Base-by-base conservation (phyloP, 2,797 vertebrate genomes). In the Astyanax mexicanus region DNA sequence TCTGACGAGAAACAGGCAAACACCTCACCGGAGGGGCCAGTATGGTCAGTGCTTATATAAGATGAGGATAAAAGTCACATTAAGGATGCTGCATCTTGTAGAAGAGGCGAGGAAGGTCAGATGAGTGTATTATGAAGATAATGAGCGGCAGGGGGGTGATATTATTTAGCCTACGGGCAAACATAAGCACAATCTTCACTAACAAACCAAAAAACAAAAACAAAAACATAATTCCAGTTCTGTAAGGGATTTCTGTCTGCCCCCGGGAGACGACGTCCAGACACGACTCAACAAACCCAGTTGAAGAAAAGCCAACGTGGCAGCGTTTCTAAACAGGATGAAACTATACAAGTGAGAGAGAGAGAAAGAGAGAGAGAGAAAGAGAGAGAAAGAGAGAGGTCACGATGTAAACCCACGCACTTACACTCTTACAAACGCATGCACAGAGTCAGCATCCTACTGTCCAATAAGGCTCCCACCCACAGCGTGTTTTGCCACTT, bases 1-100 rank as follows among this genome's bases (percentile, higher is more conserved):
- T 81, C 69, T 38, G 72, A 66, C 78, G 81, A 83, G 78, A 84
- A 83, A 80, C 79, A 70, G 45, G 54, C 77, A 75, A 85, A 81
- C 21, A 70, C 69, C 65, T 25, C 29, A 57, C 82, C 73, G 74
- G 72, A 44, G 69, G 49, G 77, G 47, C 19, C 60, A 70, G 75
- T 81, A 78, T 69, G 80, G 67, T 74, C 9, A 62, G 42, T 29
- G 37, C 54, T 80, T 75, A 75, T 27, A 57, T 69, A 76, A 77
- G 37, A 61, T 38, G 42, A 45, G 52, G 27, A 77, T 19, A 42
- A 21, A 44, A 3, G 35, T 3, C 3, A 42, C 3, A 42, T 12
- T 12, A 62, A n/a, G 51, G 19, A 47, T 32, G 38, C 45, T 38
- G 40, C 47, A 35, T 71, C 17, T 38, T 15, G n/a, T 15, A 29